Base-by-base conservation (phyloP, 2,797 vertebrate species). In the Zalophus californianus region DNA sequence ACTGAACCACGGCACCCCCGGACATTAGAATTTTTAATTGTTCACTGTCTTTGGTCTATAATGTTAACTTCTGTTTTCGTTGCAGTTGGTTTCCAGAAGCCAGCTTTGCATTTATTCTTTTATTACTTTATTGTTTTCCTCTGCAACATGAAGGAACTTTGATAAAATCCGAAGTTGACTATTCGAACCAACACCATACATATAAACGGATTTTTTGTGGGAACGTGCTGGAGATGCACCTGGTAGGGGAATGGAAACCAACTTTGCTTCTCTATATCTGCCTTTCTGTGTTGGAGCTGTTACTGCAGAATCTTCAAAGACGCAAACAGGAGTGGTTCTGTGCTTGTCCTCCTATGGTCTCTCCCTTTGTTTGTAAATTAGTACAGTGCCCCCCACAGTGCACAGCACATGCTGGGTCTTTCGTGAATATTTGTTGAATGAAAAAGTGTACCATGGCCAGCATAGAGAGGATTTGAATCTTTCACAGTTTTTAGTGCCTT, bases 11-110 rank as follows among this genome's bases (percentile, higher is more conserved):
- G 16, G 44, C 8, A 9, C 44, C 44, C 41, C 27, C 2, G 2
- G 90, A 54, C 29, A 70, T 82, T 86, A 56, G 41, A 80, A 92
- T 32, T 86, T 92, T 52, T 35, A 85, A 95, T 68, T 68, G 66
- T 38, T 68, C n/a, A 38, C 18, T 21, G n/a, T 64, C 38, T 5
- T 84, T 58, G 16, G 10, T 48, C 38, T 84, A 5, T 72, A 91
- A 73, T 88, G 91, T 79, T 78, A 91, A 86, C 21, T 90, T 96
- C 18, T 58, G 38, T 91, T 97, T 95, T 50, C 44, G 13, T 94
- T 87, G 52, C 7, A 93, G 9, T 72, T 94, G 32, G 62, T 72
- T 90, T 86, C 77, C 78, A 50, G 38, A 93, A 91, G n/a, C 62
- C 5, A 35, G 50, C 15, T 72, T 82, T 66, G 35, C 23, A 35